phyloP scores from a whole-genome alignment of 2,797 vertebrate genomes.

The Eurystomus glaucurus region DNA sequence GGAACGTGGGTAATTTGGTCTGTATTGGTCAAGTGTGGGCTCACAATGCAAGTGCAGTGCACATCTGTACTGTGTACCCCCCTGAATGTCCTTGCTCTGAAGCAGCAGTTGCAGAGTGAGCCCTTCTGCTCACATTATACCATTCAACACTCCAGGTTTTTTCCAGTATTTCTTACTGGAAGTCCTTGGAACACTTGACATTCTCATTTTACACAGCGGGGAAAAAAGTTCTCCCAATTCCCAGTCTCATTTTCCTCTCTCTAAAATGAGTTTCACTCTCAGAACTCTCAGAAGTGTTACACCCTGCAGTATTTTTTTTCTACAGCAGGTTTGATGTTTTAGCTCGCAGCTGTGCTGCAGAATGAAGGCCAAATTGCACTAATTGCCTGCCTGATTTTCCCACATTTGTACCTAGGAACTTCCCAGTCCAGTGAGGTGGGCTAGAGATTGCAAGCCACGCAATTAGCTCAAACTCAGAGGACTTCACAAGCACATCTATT shows the following conservation, averaged over 20 bases:
- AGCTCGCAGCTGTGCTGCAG: neutral
- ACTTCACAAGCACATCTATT: fast-evolving
- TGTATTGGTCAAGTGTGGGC: fast-evolving
- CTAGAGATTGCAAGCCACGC: neutral
- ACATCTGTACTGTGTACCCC: fast-evolving
- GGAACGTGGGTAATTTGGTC: neutral
- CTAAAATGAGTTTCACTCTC: neutral
- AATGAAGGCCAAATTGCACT: neutral
- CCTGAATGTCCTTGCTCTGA: neutral
- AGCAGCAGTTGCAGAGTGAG: neutral
- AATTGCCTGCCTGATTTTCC: neutral
- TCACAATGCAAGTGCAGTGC: neutral
- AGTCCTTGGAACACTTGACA: neutral
- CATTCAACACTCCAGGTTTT: neutral
- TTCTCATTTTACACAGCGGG: neutral
- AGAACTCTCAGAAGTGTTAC: neutral
- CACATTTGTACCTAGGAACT: neutral
- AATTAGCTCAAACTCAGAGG: neutral
- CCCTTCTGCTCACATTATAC: neutral
- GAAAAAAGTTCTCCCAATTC: neutral
- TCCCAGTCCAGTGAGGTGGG: neutral
- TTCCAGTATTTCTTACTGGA: neutral
- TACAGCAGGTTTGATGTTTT: neutral
- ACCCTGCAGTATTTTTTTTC: neutral
- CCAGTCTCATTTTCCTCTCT: neutral